Conservation (phyloP, 2,888 invertebrate species). For the Trisateles emortualis region DNA sequence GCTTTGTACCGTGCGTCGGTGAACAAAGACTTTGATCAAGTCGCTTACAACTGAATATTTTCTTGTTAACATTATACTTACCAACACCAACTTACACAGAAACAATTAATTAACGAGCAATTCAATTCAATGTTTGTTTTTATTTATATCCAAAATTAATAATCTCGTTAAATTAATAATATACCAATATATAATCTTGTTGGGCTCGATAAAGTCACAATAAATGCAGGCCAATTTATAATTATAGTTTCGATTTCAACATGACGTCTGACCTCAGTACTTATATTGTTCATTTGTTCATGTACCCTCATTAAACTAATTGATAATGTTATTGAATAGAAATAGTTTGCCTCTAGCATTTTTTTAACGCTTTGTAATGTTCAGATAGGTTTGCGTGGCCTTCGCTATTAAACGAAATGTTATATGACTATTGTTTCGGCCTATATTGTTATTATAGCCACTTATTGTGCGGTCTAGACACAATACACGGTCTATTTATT, state of each 20-base stretch:
- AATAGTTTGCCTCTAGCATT: slow-evolving; percentile 45
- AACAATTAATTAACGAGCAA: neutral
- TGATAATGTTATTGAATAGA: slow-evolving; percentile 51
- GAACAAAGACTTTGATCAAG: no score
- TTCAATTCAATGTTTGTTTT: slow-evolving; percentile 21
- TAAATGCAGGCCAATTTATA: slow-evolving; percentile 49
- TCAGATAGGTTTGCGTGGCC: slow-evolving; percentile 18
- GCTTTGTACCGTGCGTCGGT: no score
- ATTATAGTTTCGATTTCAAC: slow-evolving; percentile 47
- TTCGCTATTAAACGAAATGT: slow-evolving; percentile 24
- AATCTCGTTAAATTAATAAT: slow-evolving; percentile 39
- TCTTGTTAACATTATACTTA: neutral
- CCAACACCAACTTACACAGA: neutral
- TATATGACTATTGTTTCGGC: slow-evolving; percentile 3
- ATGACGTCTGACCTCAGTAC: slow-evolving; percentile 37
- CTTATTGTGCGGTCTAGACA: slow-evolving; percentile 1
- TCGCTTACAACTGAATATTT: neutral
- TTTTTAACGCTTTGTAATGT: slow-evolving; percentile 23
- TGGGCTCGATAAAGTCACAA: slow-evolving; percentile 41
- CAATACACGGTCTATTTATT: neutral
- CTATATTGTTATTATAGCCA: neutral
- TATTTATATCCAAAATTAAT: slow-evolving; percentile 32
- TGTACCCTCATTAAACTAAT: slow-evolving; percentile 53
- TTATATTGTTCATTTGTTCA: slow-evolving; percentile 46
- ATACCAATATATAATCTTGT: slow-evolving; percentile 31